Percentiles rank a stretch among this genome's conserved stretches.
phyloP scores from a whole-genome alignment of 2,888 invertebrate genomes.

The Andrena bicolor region DNA sequence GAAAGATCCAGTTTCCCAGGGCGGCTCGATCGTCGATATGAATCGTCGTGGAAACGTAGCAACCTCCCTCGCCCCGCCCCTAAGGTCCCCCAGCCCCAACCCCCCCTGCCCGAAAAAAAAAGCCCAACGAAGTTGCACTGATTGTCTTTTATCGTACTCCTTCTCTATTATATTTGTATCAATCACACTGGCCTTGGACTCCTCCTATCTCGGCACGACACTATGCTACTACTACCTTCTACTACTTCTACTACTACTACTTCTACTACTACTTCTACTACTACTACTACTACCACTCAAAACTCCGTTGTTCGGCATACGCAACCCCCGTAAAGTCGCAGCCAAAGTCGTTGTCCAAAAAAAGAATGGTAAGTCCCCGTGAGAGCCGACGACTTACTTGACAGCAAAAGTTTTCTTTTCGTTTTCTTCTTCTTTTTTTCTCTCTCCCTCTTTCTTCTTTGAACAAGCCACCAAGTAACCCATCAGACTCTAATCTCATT shows the following conservation, averaged over 20 bases:
- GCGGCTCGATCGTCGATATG: constrained; percentile 12
- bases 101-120: constrained; percentile 11
- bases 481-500: constrained; percentile 7
- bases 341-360: constrained; percentile 86
- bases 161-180: constrained; percentile 85
- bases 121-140: constrained; percentile 79
- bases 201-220: constrained; percentile 85
- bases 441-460: constrained; percentile 36
- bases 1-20: constrained; percentile 14
- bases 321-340: constrained; percentile 85
- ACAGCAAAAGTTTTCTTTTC: constrained; percentile 73
- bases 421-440: constrained; percentile 13
- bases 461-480: constrained; percentile 64
- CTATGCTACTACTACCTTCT: constrained; percentile 83
- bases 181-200: constrained; percentile 85
- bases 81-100: constrained; percentile 18
- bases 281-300: constrained; percentile 83
- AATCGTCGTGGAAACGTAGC: constrained; percentile 8
- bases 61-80: background rate
- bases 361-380: constrained; percentile 85
- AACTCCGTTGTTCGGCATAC: constrained; percentile 84
- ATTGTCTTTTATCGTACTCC: constrained; percentile 85
- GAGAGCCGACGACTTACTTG: constrained; percentile 83
- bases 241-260: constrained; percentile 80
- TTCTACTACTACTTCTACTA: constrained; percentile 73